Evolutionary conservation across 2,797 vertebrate genomes (phyloP).

Genomic region (Melanotaenia maccullochi): DNA sequence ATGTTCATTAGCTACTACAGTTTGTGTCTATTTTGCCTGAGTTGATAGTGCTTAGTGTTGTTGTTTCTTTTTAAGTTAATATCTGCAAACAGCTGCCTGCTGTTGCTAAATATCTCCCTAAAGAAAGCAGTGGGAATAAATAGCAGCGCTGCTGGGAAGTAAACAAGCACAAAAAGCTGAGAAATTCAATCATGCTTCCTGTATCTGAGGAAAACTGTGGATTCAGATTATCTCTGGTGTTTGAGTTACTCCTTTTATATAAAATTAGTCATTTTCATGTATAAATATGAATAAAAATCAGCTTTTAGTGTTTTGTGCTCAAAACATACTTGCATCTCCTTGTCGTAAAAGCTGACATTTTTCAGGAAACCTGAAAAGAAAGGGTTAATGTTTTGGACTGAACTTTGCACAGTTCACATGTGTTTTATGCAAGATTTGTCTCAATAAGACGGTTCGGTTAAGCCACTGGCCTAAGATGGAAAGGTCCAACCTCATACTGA

Average conservation of each 20-base stretch:
- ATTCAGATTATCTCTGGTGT: constrained; percentile 1
- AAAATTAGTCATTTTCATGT: background rate
- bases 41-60: background rate
- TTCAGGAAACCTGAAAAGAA: background rate
- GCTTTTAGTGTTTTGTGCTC: background rate
- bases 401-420: background rate
- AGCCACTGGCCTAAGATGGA: background rate
- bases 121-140: constrained; percentile 21
- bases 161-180: constrained; percentile 5
- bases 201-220: background rate
- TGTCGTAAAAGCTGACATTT: background rate
- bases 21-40: background rate
- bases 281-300: background rate
- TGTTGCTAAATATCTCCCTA: constrained; percentile 11
- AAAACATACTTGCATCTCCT: background rate
- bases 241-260: background rate
- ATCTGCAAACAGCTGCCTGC: constrained; percentile 20
- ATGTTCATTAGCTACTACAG: background rate
- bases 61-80: constrained; percentile 5
- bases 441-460: background rate
- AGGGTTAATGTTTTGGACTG: background rate
- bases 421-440: background rate
- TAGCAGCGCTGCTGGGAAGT: background rate
- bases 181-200: constrained; percentile 1
- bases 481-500: background rate